These are phyloP conservation scores for Meda fulgida DNA, from an alignment of 2,797 vertebrate genomes.

Conservation along the genomic window DNA sequence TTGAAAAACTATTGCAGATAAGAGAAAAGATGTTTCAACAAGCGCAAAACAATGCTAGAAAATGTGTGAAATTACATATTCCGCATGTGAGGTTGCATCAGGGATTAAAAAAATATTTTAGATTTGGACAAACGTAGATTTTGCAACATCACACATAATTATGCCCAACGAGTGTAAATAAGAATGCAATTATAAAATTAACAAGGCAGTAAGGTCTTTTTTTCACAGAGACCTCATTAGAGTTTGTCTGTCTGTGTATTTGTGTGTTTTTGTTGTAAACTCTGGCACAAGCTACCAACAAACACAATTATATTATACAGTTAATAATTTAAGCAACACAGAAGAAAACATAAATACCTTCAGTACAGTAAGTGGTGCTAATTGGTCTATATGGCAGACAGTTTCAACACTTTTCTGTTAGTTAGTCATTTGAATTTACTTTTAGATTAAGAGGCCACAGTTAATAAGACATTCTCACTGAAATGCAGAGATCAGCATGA, in stretches of 20 bases:
- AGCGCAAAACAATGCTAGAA: not conserved
- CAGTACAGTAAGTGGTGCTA: constrained; percentile 29
- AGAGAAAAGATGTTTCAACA: not conserved
- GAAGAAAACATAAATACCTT: not conserved
- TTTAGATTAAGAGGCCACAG: not conserved
- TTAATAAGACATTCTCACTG: constrained; percentile 15
- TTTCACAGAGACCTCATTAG: not conserved
- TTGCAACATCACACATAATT: constrained; percentile 15
- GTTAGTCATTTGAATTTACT: constrained; percentile 23
- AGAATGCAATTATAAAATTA: constrained; percentile 11
- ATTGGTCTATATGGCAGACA: constrained; percentile 24
- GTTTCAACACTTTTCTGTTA: constrained; percentile 25
- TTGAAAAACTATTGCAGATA: not conserved
- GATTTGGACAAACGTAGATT: not conserved
- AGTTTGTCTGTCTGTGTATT: not conserved
- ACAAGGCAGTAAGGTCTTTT: not conserved
- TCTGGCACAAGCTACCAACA: not conserved
- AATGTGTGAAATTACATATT: not conserved
- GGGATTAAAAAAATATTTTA: constrained; percentile 21
- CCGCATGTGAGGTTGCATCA: not conserved
- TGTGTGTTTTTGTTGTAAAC: constrained; percentile 8
- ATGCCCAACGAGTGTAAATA: not conserved
- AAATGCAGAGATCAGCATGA: constrained; percentile 21
- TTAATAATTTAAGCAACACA: constrained; percentile 33
- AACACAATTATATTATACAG: constrained; percentile 18